Conservation (phyloP, 2,888 invertebrate genomes). For the Parasteatoda lunata region DNA sequence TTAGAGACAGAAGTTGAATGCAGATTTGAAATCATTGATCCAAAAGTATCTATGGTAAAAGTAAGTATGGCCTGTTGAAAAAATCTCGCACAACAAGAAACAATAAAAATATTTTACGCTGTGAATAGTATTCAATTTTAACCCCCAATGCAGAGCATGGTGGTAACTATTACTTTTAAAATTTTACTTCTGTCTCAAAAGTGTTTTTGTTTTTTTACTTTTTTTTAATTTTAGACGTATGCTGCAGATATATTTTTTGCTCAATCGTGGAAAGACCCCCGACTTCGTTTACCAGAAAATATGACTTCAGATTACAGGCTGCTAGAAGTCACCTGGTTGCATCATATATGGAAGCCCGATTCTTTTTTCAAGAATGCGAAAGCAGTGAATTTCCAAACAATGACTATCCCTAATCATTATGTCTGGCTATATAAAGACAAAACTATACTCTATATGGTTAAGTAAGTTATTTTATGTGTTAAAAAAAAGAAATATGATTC, state of each 20-base stretch:
- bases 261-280: conserved; percentile 93
- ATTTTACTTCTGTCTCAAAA: too few species aligned
- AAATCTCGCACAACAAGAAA: too few species aligned
- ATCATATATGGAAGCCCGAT: conserved; percentile 69
- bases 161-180: too few species aligned
- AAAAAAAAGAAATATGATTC: too few species aligned
- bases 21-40: too few species aligned
- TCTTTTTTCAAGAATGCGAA: conserved; percentile 76
- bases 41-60: too few species aligned
- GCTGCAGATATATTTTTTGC: conserved; percentile 95
- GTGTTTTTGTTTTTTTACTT: neutral
- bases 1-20: too few species aligned
- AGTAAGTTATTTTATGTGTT: conserved; percentile 78
- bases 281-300: conserved; percentile 89
- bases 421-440: conserved; percentile 93
- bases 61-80: too few species aligned
- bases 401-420: conserved; percentile 95
- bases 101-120: too few species aligned
- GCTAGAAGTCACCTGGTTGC: conserved; percentile 71
- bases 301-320: conserved; percentile 83
- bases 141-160: too few species aligned
- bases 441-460: conserved; percentile 92
- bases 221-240: conserved; percentile 84
- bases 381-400: conserved; percentile 92
- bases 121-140: too few species aligned